phyloP scores from a whole-genome alignment of 2,113 vertebrate species.

The Cynoglossus semilaevis region DNA sequence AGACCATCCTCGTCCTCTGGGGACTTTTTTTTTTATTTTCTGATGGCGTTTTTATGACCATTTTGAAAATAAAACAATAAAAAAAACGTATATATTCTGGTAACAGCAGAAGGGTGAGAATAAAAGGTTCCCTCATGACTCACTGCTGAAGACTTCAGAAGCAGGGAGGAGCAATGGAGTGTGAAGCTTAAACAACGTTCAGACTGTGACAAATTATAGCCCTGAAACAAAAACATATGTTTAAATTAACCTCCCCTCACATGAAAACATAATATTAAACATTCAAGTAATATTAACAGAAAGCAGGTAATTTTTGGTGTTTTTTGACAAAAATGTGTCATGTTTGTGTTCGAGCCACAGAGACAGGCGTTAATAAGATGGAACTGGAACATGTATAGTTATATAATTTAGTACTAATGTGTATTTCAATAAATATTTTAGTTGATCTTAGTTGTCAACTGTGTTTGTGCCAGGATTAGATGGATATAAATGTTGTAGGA shows the following conservation, averaged over 20 bases:
- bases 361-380: background rate
- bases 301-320: too few relatives aligned
- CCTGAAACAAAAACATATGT: background rate
- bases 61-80: background rate
- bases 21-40: slow-evolving; percentile 6
- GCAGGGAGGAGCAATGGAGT: background rate
- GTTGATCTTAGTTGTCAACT: slow-evolving; percentile 1
- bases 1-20: background rate
- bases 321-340: too few relatives aligned
- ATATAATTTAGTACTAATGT: slow-evolving; percentile 6
- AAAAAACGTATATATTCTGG: background rate
- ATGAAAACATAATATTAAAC: background rate
- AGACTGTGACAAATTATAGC: background rate
- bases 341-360: background rate
- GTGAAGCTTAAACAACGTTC: background rate
- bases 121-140: too few relatives aligned
- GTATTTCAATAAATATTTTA: slow-evolving; percentile 36
- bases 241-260: background rate
- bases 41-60: background rate
- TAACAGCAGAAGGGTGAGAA: background rate
- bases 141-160: too few relatives aligned
- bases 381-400: slow-evolving; percentile 3
- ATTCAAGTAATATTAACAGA: too few relatives aligned
- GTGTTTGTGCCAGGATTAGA: background rate
- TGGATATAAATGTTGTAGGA: slow-evolving; percentile 34